Conservation (phyloP, 2,113 vertebrate species). For the Oceanites oceanicus region DNA sequence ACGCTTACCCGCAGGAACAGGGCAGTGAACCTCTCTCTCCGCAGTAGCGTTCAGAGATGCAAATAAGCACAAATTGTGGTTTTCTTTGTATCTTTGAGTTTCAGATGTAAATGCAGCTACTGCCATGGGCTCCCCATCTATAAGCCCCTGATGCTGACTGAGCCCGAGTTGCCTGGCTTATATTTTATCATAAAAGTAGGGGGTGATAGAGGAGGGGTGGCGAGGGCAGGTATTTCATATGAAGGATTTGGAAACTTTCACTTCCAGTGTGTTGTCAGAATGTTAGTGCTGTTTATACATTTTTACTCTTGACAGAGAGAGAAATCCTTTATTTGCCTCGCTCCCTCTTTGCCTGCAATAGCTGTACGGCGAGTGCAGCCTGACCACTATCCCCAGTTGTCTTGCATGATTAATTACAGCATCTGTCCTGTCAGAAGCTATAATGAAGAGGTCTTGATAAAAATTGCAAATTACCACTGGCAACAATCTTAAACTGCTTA, state of each 20-base stretch:
- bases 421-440: constrained; percentile 98
- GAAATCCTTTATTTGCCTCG: constrained; percentile 43
- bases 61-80: background rate
- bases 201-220: background rate
- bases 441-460: constrained; percentile 96
- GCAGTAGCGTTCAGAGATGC: background rate
- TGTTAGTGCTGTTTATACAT: background rate
- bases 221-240: background rate
- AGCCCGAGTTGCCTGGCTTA: background rate
- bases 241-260: background rate
- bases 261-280: background rate
- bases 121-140: background rate
- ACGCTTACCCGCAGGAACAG: accelerated
- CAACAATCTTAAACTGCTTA: constrained; percentile 98
- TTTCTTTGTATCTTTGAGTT: background rate
- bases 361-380: constrained; percentile 73
- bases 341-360: constrained; percentile 18
- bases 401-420: constrained; percentile 97
- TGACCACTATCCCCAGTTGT: constrained; percentile 89
- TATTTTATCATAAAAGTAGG: background rate
- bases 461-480: constrained; percentile 98
- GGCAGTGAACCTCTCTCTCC: background rate
- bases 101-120: accelerated
- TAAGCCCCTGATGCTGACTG: background rate
- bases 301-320: constrained; percentile 61